phyloP scores from a whole-genome alignment of 2,797 vertebrate genomes.

The Cuniculus paca region DNA sequence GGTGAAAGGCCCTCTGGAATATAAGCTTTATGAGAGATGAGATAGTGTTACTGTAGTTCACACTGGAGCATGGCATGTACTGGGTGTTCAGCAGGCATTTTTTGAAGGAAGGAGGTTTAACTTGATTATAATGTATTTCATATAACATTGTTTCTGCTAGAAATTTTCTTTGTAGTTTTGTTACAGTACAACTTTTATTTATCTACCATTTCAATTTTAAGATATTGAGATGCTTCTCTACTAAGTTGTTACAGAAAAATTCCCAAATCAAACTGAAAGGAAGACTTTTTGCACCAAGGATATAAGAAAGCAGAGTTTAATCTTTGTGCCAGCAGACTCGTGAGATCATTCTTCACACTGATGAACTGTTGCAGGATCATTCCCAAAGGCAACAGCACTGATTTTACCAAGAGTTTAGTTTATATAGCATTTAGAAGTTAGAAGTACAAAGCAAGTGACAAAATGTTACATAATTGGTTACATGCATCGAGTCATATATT shows the following conservation, averaged over 20 bases:
- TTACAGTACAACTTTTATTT: not conserved
- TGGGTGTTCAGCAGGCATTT: not conserved
- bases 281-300: too few species aligned
- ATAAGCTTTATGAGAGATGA: not conserved
- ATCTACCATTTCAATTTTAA: not conserved
- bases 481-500: too few species aligned
- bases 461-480: too few species aligned
- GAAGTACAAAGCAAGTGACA: too few species aligned
- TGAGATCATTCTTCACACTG: too few species aligned
- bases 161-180: conserved; percentile 22
- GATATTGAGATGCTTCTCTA: not conserved
- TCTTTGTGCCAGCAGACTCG: too few species aligned
- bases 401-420: too few species aligned
- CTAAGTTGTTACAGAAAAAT: not conserved
- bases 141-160: not conserved
- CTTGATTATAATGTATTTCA: not conserved
- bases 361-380: too few species aligned
- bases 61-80: not conserved
- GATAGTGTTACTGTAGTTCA: not conserved
- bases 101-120: not conserved
- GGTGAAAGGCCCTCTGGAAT: not conserved
- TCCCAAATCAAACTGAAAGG: too few species aligned
- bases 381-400: too few species aligned
- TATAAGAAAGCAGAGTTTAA: too few species aligned
- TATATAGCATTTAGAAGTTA: too few species aligned